A percentile compares a stretch with the other conserved stretches of the same genome.
phyloP scores from a whole-genome alignment of 2,797 vertebrate species.

The Bradypus variegatus region DNA sequence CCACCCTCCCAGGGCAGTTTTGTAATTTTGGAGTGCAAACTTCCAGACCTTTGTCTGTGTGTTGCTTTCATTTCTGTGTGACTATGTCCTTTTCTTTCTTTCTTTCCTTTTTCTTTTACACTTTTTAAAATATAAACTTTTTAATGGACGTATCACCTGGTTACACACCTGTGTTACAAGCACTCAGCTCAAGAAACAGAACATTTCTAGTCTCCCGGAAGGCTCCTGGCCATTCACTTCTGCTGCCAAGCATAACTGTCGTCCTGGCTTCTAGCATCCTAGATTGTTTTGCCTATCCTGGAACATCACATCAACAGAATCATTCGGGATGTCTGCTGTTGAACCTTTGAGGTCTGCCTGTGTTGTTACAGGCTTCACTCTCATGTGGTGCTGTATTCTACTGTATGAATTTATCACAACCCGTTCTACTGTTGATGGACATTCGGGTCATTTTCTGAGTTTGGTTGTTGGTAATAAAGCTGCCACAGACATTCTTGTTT shows the following conservation, averaged over 20 bases:
- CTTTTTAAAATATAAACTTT: not conserved
- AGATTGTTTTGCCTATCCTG: not conserved
- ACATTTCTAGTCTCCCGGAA: not conserved
- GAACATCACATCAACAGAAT: not conserved
- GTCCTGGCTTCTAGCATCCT: not conserved
- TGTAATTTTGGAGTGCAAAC: not conserved
- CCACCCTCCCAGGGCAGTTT: not conserved
- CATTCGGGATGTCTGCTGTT: not conserved
- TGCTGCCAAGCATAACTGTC: not conserved
- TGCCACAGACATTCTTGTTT: not conserved
- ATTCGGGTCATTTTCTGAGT: not conserved
- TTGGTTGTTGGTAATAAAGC: not conserved
- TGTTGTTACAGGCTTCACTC: not conserved
- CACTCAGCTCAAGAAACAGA: not conserved
- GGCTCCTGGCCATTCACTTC: not conserved
- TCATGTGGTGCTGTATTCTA: fast-evolving
- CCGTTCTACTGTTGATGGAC: not conserved
- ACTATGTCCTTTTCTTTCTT: not conserved
- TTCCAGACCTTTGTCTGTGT: not conserved
- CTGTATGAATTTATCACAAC: fast-evolving
- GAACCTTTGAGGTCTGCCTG: not conserved
- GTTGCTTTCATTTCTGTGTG: not conserved
- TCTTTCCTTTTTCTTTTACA: not conserved
- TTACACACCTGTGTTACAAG: too few relatives aligned
- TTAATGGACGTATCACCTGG: not conserved